phyloP scores from a whole-genome alignment of 2,888 invertebrate species.

The Agrochola macilenta region DNA sequence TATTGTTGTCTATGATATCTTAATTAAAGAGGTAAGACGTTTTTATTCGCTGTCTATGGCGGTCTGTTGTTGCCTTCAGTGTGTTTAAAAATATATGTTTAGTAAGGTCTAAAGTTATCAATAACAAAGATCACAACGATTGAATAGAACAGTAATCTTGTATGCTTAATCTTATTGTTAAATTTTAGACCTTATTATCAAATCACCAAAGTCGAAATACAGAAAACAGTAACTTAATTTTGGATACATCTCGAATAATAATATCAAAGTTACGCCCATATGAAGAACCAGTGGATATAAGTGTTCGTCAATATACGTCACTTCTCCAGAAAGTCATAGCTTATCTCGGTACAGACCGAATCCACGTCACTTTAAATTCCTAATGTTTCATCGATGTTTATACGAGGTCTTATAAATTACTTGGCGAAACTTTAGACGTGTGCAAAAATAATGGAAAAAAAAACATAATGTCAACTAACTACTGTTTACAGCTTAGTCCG shows the following conservation, averaged over 20 bases:
- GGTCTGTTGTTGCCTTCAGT: conserved; percentile 63
- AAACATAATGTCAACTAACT: no score
- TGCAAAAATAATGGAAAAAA: background rate
- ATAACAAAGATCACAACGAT: background rate
- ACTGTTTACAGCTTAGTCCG: no score
- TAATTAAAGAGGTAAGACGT: conserved; percentile 49
- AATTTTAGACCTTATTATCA: conserved; percentile 65
- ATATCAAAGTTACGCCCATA: background rate
- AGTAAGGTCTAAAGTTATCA: conserved; percentile 40
- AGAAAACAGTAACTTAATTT: conserved; percentile 32
- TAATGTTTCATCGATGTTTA: background rate
- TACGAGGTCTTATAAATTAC: background rate
- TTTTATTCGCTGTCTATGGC: conserved; percentile 61
- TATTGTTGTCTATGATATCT: conserved; percentile 44
- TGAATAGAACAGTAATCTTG: background rate
- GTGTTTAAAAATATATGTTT: conserved; percentile 40
- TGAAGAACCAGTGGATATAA: background rate
- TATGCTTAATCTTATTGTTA: background rate
- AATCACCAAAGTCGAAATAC: conserved; percentile 2
- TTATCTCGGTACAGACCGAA: background rate
- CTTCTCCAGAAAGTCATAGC: conserved; percentile 1
- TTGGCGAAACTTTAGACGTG: background rate
- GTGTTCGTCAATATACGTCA: background rate
- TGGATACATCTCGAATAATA: background rate
- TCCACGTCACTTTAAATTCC: background rate